Base-by-base conservation (phyloP, 2,888 invertebrate species). In the Diaprepes abbreviatus region DNA sequence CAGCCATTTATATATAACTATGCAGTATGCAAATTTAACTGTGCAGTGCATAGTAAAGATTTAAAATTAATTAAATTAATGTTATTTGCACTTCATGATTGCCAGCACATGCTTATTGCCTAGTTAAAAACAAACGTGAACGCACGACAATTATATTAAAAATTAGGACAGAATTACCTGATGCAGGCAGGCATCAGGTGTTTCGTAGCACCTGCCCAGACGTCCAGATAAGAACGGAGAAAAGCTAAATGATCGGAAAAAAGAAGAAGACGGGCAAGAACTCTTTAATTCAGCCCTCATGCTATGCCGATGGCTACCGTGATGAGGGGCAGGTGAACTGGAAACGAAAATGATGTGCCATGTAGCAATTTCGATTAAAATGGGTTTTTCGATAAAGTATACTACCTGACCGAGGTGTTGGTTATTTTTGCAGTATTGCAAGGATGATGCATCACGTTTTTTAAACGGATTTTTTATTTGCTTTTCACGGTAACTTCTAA, bases 291-390 rank as follows among this genome's bases (percentile, higher is more conserved):
- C 59, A 71, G 69, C 76, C 75, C 73, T 68, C 71, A 76, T 73
- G 68, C 72, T 66, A 74, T 71, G 70, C 73, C 73, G 58, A 31
- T 55, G 62, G 75, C 76, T 75, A 75, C 76, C 70, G 75, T 73
- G 71, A 72, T 76, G 74, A 70, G 76, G 74, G 75, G 73, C 75
- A 75, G 76, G 74, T 74, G 74, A 55, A 71, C 59, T 52, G 21
- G 17, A 12, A 38, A 40, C 54, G 19, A 66, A 66, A 66, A 59
- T 54, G 40, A 66, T 66, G 66, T 73, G 45, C 16, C 43, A 54
- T 73, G 75, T 64, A 50, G 54, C 60, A 48, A 68, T 68, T 62
- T 68, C 63, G 62, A 62, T 68, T 68, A 60, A 38, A 52, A 16
- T 28, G 43, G 58, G 66, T 48, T 66, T 66, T 38, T 52, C 43